Evolutionary conservation across 2,113 vertebrate species (phyloP), one percentile per base, ranked within the genome.

Genomic region (Oncorhynchus gorbuscha): DNA sequence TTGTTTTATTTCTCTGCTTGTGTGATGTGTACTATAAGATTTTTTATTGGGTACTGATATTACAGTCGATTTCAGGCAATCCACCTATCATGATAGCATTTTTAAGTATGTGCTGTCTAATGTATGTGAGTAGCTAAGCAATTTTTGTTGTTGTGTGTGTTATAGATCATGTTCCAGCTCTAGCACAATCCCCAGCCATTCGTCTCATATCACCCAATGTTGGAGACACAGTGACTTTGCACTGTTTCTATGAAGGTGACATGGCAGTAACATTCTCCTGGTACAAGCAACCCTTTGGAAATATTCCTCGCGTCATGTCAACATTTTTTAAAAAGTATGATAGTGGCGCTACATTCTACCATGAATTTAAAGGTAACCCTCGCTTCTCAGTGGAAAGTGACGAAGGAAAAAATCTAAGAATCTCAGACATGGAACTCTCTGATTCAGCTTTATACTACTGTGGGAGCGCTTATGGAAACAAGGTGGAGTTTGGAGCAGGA

Each of bases 221-320:
- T 11, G 39, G 39, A 45, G 39, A 45, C 39, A 45, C 39, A 45
- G 9, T 45, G 39, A 45, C 39, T 11, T 45, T 45, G 39, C 9
- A 45, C 39, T 45, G 39, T 45, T 45, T 45, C 39, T 45, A 45
- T 45, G 39, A 45, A 12, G 39, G 39, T 45, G 39, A 45, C 39
- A 45, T 45, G 39, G 39, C 39, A 45, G 8, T 45, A 45, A 45
- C 9, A 35, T 51, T 30, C 32, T 18, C n/a, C 59, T 79, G 78
- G 73, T 72, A 64, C 14, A 75, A 75, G 73, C 78, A 79, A 39
- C 18, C 68, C 28, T 3, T 75, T 35, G 78, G 78, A 39, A 39
- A 71, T 30, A 79, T 71, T 35, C 77, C 73, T 18, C 9, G 39
- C 9, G 2, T 45, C 39, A 45, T 45, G 39, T 45, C 39, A 45